Evolutionary conservation across 1,140 invertebrate species (phyloP).

Genomic region (Tetragnatha versicolor): DNA sequence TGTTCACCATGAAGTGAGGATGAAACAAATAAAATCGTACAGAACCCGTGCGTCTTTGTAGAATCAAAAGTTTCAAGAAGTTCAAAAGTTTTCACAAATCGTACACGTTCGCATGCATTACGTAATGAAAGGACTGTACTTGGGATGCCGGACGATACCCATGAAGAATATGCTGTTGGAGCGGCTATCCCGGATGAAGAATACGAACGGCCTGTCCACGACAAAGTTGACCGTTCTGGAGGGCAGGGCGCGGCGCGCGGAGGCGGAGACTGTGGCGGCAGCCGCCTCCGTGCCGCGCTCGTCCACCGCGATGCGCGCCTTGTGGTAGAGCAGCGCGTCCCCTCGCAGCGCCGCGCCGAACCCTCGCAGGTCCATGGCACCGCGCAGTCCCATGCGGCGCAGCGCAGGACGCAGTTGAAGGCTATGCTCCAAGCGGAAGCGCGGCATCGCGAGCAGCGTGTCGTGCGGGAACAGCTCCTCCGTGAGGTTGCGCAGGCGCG

Average conservation of each 20-base stretch:
- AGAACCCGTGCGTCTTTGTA: too few species aligned
- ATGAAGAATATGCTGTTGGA: constrained; percentile 73
- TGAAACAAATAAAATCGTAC: too few species aligned
- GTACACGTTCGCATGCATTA: too few species aligned
- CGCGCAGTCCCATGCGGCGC: constrained; percentile 56
- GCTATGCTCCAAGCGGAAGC: constrained; percentile 78
- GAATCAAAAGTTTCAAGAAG: too few species aligned
- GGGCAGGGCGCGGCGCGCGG: constrained; percentile 44
- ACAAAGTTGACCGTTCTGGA: constrained; percentile 69
- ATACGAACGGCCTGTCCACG: constrained; percentile 76
- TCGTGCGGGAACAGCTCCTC: constrained; percentile 60
- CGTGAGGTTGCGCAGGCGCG: constrained; percentile 52
- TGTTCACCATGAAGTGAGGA: too few species aligned
- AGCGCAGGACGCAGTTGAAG: constrained; percentile 56
- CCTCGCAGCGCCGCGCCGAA: constrained; percentile 47
- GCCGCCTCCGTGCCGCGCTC: constrained; percentile 81
- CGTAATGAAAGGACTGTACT: too few species aligned
- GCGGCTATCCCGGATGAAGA: constrained; percentile 73
- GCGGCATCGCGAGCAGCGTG: constrained; percentile 81
- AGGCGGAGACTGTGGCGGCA: constrained; percentile 70
- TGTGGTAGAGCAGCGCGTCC: constrained; percentile 74
- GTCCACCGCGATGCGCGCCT: constrained; percentile 80
- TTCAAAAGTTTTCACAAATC: too few species aligned
- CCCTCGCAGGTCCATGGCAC: constrained; percentile 51
- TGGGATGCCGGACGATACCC: constrained; percentile 64